Percentiles rank a stretch among this genome's conserved stretches.
These are phyloP conservation scores for Alouatta palliata DNA, from an alignment of 2,113 vertebrate species.

Conservation along the genomic window DNA sequence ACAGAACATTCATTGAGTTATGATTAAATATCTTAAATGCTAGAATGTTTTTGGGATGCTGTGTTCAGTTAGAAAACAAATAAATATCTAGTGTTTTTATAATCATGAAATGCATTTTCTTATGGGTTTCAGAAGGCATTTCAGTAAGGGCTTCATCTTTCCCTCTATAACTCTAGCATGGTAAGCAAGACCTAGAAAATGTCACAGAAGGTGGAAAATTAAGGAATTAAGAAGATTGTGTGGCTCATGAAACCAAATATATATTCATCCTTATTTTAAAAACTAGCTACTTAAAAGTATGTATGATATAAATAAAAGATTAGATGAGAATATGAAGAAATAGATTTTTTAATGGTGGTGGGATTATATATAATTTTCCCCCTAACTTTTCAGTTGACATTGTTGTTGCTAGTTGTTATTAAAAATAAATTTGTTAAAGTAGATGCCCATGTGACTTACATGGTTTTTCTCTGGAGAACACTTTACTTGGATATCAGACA, in stretches of 20 bases:
- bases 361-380: neutral
- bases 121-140: constrained; percentile 7
- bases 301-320: neutral
- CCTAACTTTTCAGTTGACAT: neutral
- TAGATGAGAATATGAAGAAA: neutral
- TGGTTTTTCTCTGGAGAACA: neutral
- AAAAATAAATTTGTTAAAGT: neutral
- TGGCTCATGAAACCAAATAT: neutral
- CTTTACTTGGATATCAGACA: neutral
- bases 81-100: constrained; percentile 6
- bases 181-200: neutral
- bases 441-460: neutral
- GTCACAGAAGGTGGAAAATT: neutral
- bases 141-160: neutral
- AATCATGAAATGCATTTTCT: neutral
- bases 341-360: neutral
- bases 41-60: neutral
- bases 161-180: neutral
- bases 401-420: neutral
- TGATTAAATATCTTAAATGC: constrained; percentile 33
- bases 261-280: neutral
- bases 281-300: neutral
- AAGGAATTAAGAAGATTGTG: neutral
- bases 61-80: neutral
- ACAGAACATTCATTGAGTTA: neutral